phyloP scores from a whole-genome alignment of 2,888 invertebrate genomes.

The Galerucella calmariensis region DNA sequence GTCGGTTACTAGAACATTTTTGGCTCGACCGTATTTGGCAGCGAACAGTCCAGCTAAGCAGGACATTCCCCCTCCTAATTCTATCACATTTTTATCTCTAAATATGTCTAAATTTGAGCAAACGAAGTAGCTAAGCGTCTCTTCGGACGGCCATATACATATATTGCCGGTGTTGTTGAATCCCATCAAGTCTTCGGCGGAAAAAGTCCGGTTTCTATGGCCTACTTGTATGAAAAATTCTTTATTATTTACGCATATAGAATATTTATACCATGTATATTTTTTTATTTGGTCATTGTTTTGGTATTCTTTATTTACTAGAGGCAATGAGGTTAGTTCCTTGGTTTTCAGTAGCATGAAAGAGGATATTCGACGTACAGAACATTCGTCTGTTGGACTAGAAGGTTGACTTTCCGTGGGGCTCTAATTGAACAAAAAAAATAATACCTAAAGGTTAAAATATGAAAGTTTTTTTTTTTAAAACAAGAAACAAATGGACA shows the following conservation, averaged over 20 bases:
- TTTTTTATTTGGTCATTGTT: conserved; percentile 61
- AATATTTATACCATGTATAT: conserved; percentile 74
- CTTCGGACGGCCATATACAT: conserved; percentile 84
- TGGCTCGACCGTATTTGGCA: conserved; percentile 74
- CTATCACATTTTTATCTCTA: conserved; percentile 76
- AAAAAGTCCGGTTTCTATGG: conserved; percentile 71
- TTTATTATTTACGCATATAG: conserved; percentile 65
- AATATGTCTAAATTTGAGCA: conserved; percentile 74
- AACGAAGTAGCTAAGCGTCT: conserved; percentile 76
- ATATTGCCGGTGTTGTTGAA: conserved; percentile 86
- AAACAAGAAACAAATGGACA: background rate
- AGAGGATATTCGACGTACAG: conserved; percentile 71
- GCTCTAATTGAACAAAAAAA: conserved; percentile 54
- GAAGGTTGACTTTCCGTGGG: conserved; percentile 64
- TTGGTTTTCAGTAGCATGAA: conserved; percentile 70
- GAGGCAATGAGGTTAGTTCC: conserved; percentile 53
- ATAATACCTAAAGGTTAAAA: conserved; percentile 18
- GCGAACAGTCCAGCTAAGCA: conserved; percentile 81
- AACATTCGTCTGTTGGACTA: conserved; percentile 66
- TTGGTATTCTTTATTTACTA: conserved; percentile 36
- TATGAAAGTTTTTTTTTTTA: background rate
- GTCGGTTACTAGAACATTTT: conserved; percentile 78
- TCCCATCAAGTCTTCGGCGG: conserved; percentile 79
- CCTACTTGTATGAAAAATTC: conserved; percentile 71
- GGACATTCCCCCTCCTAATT: conserved; percentile 88